Percentiles rank a stretch among this genome's conserved stretches.
phyloP scores from a whole-genome alignment of 1,140 invertebrate genomes.

The Aphaenogaster floridana region DNA sequence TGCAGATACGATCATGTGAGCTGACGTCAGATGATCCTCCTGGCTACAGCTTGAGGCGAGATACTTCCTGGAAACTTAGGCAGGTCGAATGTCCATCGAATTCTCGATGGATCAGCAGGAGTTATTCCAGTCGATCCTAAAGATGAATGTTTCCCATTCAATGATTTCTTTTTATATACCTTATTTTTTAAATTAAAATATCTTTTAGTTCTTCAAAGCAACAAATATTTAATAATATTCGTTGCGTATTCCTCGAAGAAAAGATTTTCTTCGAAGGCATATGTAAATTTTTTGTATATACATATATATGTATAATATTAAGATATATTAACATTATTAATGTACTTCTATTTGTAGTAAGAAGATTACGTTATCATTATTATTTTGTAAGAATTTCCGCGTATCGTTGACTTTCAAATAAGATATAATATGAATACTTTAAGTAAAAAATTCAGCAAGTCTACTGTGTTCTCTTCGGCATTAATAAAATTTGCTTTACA shows the following conservation, averaged over 20 bases:
- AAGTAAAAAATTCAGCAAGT: not conserved
- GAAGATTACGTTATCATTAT: not conserved
- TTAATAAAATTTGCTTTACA: conserved; percentile 5
- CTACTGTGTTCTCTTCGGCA: not conserved
- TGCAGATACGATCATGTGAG: conserved; percentile 16
- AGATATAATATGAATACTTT: not conserved
- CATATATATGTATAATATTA: not conserved
- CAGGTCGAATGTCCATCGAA: not conserved
- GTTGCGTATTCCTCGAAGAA: not conserved
- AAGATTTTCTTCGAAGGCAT: not conserved
- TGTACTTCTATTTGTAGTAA: not conserved
- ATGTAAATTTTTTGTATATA: not conserved
- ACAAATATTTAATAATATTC: not conserved
- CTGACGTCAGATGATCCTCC: conserved; percentile 15
- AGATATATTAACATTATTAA: not conserved
- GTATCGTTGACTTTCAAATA: not conserved
- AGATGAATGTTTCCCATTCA: not conserved
- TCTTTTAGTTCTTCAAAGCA: not conserved
- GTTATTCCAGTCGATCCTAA: not conserved
- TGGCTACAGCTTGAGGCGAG: not conserved
- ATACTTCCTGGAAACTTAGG: conserved; percentile 47
- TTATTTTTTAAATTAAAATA: not conserved
- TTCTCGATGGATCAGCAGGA: conserved; percentile 25
- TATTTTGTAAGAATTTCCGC: not conserved
- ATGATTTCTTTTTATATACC: not conserved